Percentiles rank a stretch among this genome's conserved stretches.
These are phyloP conservation scores for Syngnathus typhle DNA, from an alignment of 2,113 vertebrate genomes.

Conservation along the genomic window DNA sequence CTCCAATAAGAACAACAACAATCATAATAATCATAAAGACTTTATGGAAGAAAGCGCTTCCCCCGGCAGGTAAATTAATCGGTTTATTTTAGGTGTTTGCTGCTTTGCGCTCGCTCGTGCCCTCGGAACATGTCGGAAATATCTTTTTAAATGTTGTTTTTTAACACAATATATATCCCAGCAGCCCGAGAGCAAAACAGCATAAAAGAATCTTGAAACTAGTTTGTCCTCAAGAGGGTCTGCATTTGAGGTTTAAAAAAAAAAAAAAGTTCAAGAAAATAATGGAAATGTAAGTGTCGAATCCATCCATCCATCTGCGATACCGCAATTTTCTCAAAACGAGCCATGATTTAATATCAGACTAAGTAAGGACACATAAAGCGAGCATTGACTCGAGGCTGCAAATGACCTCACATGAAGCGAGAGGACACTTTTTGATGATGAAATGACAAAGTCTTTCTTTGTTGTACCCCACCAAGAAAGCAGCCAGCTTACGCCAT, in stretches of 20 bases:
- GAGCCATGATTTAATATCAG: neutral
- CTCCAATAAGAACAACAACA: neutral
- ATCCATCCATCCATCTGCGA: neutral
- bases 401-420: neutral
- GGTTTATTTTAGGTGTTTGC: slow-evolving; percentile 40
- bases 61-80: slow-evolving; percentile 29
- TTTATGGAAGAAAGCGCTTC: slow-evolving; percentile 18
- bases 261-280: neutral
- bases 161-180: neutral
- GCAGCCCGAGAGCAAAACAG: neutral
- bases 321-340: too few species aligned
- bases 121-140: neutral
- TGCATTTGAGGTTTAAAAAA: neutral
- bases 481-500: neutral
- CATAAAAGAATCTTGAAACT: neutral
- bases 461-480: neutral
- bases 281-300: neutral
- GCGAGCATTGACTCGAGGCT: neutral
- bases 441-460: neutral
- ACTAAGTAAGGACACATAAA: neutral
- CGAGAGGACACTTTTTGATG: slow-evolving; percentile 3
- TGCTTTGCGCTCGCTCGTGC: neutral
- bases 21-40: slow-evolving; percentile 6
- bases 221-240: neutral
- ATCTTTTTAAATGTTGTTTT: neutral